Percentiles rank a stretch among this genome's conserved stretches.
phyloP scores from a whole-genome alignment of 2,797 vertebrate species.

The Threskiornis aethiopicus region DNA sequence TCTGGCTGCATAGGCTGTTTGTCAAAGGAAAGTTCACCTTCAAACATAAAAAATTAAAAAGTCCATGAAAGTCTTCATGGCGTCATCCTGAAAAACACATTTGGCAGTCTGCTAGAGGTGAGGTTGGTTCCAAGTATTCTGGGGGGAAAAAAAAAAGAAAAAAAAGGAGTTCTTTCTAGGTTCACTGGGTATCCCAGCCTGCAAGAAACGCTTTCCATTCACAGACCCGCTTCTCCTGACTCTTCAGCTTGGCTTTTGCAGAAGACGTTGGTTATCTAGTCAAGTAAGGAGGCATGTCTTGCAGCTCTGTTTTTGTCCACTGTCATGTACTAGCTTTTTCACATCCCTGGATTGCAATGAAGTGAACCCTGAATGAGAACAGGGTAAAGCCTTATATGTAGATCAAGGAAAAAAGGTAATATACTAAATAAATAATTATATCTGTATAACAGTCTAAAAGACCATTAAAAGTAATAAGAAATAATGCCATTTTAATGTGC shows the following conservation, averaged over 20 bases:
- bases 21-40: constrained; percentile 33
- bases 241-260: not conserved
- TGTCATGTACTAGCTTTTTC: not conserved
- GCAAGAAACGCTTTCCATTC: not conserved
- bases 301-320: not conserved
- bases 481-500: fast-evolving
- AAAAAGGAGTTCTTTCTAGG: not conserved
- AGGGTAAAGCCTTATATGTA: not conserved
- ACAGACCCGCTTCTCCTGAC: not conserved
- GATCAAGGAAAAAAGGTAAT: not conserved
- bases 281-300: not conserved
- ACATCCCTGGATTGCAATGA: not conserved
- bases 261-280: not conserved
- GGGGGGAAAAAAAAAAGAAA: fast-evolving
- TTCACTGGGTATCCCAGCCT: not conserved
- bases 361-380: not conserved
- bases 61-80: not conserved
- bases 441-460: not conserved
- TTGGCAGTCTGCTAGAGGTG: not conserved
- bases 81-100: not conserved
- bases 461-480: not conserved
- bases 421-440: not conserved
- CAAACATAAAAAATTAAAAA: not conserved
- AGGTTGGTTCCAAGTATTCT: not conserved
- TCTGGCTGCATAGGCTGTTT: not conserved